These are phyloP conservation scores for Anolis apletophallus DNA, from an alignment of 2,797 vertebrate genomes.

Conservation along the genomic window DNA sequence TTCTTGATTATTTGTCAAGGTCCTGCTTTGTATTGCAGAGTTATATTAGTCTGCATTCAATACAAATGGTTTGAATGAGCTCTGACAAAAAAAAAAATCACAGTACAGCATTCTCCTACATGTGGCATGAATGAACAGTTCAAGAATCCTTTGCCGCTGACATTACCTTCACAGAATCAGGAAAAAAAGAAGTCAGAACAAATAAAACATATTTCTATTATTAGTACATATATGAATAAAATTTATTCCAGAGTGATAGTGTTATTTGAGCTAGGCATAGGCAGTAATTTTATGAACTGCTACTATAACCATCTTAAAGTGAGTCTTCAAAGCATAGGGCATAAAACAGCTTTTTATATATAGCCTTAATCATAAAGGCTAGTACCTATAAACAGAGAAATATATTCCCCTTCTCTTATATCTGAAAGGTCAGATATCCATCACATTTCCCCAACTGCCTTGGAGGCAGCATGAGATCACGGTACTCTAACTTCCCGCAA, in stretches of 20 bases:
- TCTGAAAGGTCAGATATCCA: slow-evolving; percentile 28
- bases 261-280: slow-evolving; percentile 6
- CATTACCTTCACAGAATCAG: slow-evolving; percentile 27
- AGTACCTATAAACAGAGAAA: slow-evolving; percentile 30
- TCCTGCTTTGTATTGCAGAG: background rate
- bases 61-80: slow-evolving; percentile 31
- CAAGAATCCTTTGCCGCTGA: slow-evolving; percentile 26
- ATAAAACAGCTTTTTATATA: slow-evolving; percentile 16
- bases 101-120: background rate
- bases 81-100: slow-evolving; percentile 5
- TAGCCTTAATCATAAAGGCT: slow-evolving; percentile 44
- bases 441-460: background rate
- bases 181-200: background rate
- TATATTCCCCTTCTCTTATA: background rate
- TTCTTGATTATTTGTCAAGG: background rate
- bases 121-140: background rate
- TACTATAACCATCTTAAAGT: slow-evolving; percentile 32
- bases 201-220: background rate
- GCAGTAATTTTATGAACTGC: slow-evolving; percentile 7
- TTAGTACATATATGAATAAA: background rate
- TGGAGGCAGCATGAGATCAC: slow-evolving; percentile 24
- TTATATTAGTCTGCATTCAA: background rate
- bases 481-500: background rate
- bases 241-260: background rate
- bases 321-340: slow-evolving; percentile 30